These are phyloP conservation scores for Tenrec ecaudatus DNA, from an alignment of 2,113 vertebrate species.

Conservation along the genomic window DNA sequence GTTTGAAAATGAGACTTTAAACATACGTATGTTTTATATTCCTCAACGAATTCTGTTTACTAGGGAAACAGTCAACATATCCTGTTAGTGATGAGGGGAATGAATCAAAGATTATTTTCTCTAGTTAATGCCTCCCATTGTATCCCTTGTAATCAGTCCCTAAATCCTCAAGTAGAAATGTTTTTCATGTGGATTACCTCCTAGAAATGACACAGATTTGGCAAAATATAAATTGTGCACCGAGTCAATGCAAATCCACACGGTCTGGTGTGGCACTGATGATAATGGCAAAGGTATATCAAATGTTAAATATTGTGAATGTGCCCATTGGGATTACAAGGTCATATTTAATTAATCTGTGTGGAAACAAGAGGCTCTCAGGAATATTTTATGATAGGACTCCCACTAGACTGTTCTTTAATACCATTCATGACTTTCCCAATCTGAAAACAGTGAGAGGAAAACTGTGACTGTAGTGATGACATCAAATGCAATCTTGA, in stretches of 20 bases:
- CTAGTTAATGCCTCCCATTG: not conserved
- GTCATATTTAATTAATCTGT: conserved; percentile 21
- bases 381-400: not conserved
- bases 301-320: not conserved
- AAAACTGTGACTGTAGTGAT: conserved; percentile 18
- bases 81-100: not conserved
- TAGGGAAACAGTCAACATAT: not conserved
- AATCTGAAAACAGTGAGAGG: conserved; percentile 19
- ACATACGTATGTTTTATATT: not conserved
- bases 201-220: not conserved
- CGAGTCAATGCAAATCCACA: not conserved
- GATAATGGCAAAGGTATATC: not conserved
- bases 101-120: not conserved
- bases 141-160: not conserved
- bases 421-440: conserved; percentile 4
- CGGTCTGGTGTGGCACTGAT: not conserved
- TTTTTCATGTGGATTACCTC: not conserved
- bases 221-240: not conserved
- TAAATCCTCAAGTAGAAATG: not conserved
- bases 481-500: not conserved
- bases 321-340: not conserved
- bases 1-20: conserved; percentile 37
- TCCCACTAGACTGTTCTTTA: conserved; percentile 24
- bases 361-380: not conserved
- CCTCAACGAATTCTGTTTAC: not conserved